These are phyloP conservation scores for Cotesia congregata DNA, from an alignment of 2,888 invertebrate species.

Conservation along the genomic window DNA sequence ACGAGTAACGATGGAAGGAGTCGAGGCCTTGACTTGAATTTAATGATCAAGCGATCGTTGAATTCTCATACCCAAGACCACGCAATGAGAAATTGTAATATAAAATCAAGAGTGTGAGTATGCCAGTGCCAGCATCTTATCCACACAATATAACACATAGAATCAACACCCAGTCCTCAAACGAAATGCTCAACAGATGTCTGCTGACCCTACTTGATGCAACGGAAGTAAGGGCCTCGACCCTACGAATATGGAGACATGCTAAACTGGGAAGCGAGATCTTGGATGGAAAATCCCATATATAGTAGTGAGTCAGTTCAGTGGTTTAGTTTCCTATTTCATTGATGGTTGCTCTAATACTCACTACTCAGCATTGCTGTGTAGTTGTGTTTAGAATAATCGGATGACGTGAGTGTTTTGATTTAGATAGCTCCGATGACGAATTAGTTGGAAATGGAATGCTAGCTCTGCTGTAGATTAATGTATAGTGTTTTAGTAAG, in stretches of 20 bases:
- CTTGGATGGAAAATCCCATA: not conserved
- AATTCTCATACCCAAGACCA: not conserved
- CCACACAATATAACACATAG: too few species aligned
- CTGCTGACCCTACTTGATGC: slow-evolving; percentile 1
- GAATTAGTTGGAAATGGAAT: too few species aligned
- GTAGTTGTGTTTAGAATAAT: not conserved
- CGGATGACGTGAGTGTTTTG: not conserved
- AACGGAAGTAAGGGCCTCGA: not conserved
- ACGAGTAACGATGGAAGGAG: too few species aligned
- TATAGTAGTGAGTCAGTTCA: not conserved
- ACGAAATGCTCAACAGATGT: not conserved
- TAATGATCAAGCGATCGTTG: slow-evolving; percentile 12
- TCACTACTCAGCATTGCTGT: not conserved
- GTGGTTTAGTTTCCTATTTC: too few species aligned
- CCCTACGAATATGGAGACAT: not conserved
- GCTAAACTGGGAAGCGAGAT: not conserved
- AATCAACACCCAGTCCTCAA: not conserved
- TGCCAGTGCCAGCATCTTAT: too few species aligned
- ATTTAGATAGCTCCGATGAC: not conserved
- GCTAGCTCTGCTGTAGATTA: too few species aligned
- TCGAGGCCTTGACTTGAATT: slow-evolving; percentile 22
- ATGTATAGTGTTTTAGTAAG: too few species aligned
- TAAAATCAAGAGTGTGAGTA: too few species aligned
- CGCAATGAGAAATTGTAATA: not conserved
- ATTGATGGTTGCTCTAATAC: not conserved